Percentiles rank a stretch among this genome's conserved stretches.
These are phyloP conservation scores for Syritta pipiens DNA, from an alignment of 2,888 invertebrate genomes.

Conservation along the genomic window DNA sequence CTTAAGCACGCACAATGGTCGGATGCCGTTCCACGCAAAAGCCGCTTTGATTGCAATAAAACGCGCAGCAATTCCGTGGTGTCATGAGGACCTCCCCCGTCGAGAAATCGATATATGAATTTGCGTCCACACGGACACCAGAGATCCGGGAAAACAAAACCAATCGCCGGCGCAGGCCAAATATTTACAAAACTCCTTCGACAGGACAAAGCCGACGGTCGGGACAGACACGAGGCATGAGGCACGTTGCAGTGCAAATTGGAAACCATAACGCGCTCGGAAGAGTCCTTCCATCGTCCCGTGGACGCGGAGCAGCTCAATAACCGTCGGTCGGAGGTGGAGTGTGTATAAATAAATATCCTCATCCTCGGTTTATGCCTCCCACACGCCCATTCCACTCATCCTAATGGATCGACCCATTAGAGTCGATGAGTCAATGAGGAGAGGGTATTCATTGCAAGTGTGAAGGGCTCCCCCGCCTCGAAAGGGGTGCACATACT, in stretches of 20 bases:
- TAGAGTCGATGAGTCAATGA: conserved; percentile 11
- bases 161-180: conserved; percentile 11
- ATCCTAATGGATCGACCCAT: conserved; percentile 25
- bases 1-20: no score
- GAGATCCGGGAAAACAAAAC: neutral
- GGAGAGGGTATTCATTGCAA: neutral
- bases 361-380: no score
- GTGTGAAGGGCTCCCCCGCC: no score
- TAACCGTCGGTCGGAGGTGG: neutral
- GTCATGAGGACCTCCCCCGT: no score
- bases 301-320: neutral
- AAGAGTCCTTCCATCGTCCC: neutral
- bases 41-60: no score
- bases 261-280: neutral
- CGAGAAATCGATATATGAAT: no score
- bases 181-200: neutral
- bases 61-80: no score
- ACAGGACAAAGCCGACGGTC: neutral
- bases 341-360: conserved; percentile 15
- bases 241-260: no score
- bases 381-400: conserved; percentile 3
- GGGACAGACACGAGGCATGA: no score
- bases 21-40: no score
- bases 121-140: no score
- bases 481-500: neutral